phyloP scores from a whole-genome alignment of 2,113 vertebrate genomes.

The Cynocephalus volans region DNA sequence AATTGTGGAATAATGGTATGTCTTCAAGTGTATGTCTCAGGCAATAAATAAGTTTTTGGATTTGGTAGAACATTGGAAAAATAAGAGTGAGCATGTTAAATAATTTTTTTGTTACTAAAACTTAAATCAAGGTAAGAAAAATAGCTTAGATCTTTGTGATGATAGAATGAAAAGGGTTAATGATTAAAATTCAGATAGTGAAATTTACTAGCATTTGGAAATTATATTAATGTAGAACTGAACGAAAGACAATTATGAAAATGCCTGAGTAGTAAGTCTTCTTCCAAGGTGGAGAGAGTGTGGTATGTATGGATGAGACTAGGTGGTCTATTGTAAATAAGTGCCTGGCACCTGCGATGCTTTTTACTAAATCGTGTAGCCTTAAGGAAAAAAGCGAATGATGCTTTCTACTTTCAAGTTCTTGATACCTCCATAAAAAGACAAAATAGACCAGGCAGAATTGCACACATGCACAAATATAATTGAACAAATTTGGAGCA shows the following conservation, averaged over 20 bases:
- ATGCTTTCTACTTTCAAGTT: not conserved
- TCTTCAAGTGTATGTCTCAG: not conserved
- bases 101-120: not conserved
- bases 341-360: not conserved
- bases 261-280: not conserved
- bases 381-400: slow-evolving; percentile 10
- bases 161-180: not conserved
- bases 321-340: not conserved
- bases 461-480: not conserved
- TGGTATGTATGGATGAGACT: not conserved
- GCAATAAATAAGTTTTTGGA: not conserved
- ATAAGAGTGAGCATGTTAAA: not conserved
- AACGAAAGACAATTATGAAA: not conserved
- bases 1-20: not conserved
- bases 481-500: not conserved
- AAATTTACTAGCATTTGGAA: not conserved
- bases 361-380: not conserved
- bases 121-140: not conserved
- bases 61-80: not conserved
- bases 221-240: not conserved
- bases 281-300: not conserved
- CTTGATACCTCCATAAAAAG: not conserved
- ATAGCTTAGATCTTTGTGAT: not conserved
- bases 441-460: not conserved
- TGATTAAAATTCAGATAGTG: not conserved